Percentiles rank a stretch among this genome's conserved stretches.
These are phyloP conservation scores for Listronotus oregonensis DNA, from an alignment of 1,140 invertebrate genomes.

Conservation along the genomic window DNA sequence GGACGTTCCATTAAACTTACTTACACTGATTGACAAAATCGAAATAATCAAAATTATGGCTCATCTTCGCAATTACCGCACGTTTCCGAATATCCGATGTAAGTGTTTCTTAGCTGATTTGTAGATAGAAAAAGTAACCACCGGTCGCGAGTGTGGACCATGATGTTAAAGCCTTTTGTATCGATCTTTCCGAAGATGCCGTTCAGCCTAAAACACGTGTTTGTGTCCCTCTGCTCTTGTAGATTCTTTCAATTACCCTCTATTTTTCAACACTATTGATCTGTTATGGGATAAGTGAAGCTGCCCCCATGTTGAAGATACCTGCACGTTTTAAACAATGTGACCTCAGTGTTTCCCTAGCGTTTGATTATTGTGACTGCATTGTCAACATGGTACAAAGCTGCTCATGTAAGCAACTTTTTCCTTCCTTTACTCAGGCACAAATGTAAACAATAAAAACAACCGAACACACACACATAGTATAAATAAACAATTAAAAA, in stretches of 20 bases:
- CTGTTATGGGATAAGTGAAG: conserved; percentile 55
- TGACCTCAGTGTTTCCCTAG: conserved; percentile 58
- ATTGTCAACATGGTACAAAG: conserved; percentile 71
- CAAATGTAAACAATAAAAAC: conserved; percentile 12
- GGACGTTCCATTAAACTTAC: too few species aligned
- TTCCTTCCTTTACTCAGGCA: conserved; percentile 36
- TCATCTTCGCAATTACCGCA: conserved; percentile 30
- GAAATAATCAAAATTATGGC: conserved; percentile 28
- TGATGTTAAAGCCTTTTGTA: conserved; percentile 37
- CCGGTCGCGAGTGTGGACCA: conserved; percentile 46
- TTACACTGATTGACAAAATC: conserved; percentile 20
- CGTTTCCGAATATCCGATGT: conserved; percentile 52
- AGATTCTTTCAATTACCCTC: conserved; percentile 53
- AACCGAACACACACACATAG: too few species aligned
- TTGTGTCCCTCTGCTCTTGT: conserved; percentile 52
- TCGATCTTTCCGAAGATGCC: conserved; percentile 44
- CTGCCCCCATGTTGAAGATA: conserved; percentile 57
- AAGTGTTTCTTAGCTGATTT: conserved; percentile 47
- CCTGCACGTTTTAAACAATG: conserved; percentile 58
- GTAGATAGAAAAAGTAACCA: conserved; percentile 33
- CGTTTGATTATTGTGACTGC: conserved; percentile 59
- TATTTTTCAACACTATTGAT: conserved; percentile 55
- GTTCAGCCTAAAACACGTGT: conserved; percentile 49
- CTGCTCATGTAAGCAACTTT: conserved; percentile 69
- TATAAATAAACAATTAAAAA: too few species aligned